Conservation (phyloP, 2,797 vertebrate species). For the Sardinella longiceps region DNA sequence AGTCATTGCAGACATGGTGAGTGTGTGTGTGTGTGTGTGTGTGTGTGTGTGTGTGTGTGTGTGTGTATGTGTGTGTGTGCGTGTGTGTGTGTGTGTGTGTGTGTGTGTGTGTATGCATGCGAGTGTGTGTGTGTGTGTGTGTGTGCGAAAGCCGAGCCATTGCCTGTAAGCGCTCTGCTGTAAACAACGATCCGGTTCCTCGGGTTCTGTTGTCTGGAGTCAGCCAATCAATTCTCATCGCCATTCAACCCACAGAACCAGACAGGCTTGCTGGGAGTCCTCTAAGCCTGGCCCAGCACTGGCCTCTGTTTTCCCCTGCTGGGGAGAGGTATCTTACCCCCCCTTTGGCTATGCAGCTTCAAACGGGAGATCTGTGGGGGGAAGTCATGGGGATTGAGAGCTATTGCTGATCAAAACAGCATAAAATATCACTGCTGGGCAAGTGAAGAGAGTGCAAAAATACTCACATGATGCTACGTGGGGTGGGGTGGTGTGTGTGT, state of each 20-base stretch:
- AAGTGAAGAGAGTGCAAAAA: background rate
- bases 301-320: background rate
- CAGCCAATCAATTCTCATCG: background rate
- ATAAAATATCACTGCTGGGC: background rate
- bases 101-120: background rate
- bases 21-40: too few species aligned
- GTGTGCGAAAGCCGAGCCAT: background rate
- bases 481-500: too few species aligned
- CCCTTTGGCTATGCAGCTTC: background rate
- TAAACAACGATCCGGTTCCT: background rate
- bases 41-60: too few species aligned
- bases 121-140: background rate
- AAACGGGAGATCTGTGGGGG: background rate
- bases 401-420: background rate
- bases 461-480: background rate
- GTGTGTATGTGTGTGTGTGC: background rate
- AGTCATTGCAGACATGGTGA: background rate
- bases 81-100: too few species aligned
- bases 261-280: background rate
- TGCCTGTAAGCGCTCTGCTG: background rate
- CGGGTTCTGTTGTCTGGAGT: background rate
- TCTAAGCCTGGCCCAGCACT: too few species aligned
- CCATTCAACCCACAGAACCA: background rate
- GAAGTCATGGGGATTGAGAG: background rate
- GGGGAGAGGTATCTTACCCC: background rate